Base-by-base conservation (phyloP, 1,140 invertebrate species). In the Aplysia californica region DNA sequence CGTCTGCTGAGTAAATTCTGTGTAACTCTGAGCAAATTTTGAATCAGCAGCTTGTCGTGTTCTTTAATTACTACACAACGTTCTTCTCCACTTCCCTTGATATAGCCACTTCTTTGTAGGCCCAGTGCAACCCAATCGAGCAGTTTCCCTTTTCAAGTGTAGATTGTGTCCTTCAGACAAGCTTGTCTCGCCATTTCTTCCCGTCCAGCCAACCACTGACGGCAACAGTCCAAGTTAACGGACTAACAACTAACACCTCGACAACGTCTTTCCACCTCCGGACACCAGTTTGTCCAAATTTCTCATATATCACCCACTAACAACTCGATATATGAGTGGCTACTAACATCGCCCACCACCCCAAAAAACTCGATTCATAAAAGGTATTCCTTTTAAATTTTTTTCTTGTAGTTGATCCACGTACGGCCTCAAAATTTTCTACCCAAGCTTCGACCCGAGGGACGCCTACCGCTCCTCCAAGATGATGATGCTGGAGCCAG, bases 381-480 rank as follows among this genome's bases (percentile, higher is more conserved):
- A 56, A 71, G 33, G 6, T 21, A 56, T 71, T 55, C 4, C 36
- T 66, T 75, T 35, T 33, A 65, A 35, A 65, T 75, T 75, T 65
- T 75, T 75, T 23, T 35, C 41, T 31, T 33, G 4, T 29, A 38
- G 39, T 65, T 65, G 39, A 50, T 66, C 72, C 70, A 5, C 72
- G 6, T 75, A 75, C 72, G 72, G 72, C 72, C 72, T 75, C 72
- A 75, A 75, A 66, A 75, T 75, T 75, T 75, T 75, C 72, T 75
- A 75, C 72, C 72, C 72, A 75, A 75, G 59, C 39, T 75, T 75
- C 61, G 72, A 75, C 72, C 72, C 72, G 29, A 58, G 72, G n/a
- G 72, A 75, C 39, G 21, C 72, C 15, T 75, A 75, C 56, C 59
- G 61, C 36, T 66, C 58, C 56, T 39, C 59, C 36, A 65, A 58